Evolutionary conservation across 2,888 invertebrate genomes (phyloP).

Genomic region (Mesorhabditis belari): DNA sequence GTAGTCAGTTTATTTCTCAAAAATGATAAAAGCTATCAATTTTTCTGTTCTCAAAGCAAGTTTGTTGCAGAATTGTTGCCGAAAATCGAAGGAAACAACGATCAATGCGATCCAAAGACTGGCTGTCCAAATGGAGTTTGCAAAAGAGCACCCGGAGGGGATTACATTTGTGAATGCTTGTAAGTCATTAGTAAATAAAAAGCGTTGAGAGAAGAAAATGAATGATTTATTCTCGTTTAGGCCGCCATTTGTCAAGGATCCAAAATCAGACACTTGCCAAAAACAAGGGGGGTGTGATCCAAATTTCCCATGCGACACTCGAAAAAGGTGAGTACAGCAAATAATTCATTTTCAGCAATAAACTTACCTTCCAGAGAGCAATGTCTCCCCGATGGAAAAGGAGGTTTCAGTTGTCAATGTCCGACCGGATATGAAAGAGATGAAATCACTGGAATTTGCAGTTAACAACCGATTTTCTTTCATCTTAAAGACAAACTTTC

Average conservation of each 20-base stretch:
- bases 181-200: neutral
- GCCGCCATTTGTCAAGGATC: no score
- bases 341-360: conserved; percentile 10
- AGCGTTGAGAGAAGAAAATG: no score
- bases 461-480: conserved; percentile 13
- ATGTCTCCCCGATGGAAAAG: conserved; percentile 23
- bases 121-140: conserved; percentile 30
- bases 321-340: conserved; percentile 38
- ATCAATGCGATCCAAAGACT: conserved; percentile 25
- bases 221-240: no score
- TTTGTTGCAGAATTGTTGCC: conserved; percentile 13
- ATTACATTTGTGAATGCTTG: conserved; percentile 34
- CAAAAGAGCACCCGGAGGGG: conserved; percentile 25
- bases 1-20: conserved; percentile 19
- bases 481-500: conserved; percentile 6
- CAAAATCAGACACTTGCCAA: conserved; percentile 38
- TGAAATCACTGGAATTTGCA: conserved; percentile 41
- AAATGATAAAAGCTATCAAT: neutral
- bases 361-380: conserved; percentile 4
- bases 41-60: neutral
- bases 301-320: no score
- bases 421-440: conserved; percentile 33
- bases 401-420: conserved; percentile 42
- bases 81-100: conserved; percentile 12
- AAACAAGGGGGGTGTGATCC: no score